Conservation (phyloP, 2,113 vertebrate genomes). For the Crotophaga sulcirostris region DNA sequence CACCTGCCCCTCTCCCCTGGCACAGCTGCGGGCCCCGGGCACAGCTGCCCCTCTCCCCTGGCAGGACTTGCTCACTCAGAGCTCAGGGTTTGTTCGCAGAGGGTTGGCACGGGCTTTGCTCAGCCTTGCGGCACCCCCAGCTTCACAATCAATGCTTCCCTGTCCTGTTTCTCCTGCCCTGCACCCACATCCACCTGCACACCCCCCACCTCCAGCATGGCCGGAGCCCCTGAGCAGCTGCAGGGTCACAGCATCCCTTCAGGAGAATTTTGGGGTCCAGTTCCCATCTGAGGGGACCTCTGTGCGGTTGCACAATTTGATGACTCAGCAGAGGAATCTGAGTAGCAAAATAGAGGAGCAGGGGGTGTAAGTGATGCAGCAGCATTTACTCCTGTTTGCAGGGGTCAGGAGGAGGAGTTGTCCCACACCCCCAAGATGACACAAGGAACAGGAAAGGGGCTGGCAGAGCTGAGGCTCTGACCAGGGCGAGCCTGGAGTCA, state of each 20-base stretch:
- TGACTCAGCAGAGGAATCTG: rapidly evolving
- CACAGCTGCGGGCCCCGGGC: no score
- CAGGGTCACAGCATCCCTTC: not conserved
- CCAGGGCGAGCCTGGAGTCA: rapidly evolving
- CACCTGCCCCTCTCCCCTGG: no score
- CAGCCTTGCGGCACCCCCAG: rapidly evolving
- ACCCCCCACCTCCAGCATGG: rapidly evolving
- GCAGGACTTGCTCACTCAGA: no score
- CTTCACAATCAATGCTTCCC: no score
- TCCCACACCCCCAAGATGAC: not conserved
- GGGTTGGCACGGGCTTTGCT: no score
- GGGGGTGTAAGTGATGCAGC: rapidly evolving
- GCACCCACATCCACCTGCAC: rapidly evolving
- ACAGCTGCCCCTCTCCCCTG: no score
- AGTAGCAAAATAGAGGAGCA: no score
- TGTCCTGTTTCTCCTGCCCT: not conserved
- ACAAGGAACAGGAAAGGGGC: not conserved
- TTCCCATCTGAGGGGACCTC: rapidly evolving
- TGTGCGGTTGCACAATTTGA: rapidly evolving
- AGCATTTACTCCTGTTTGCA: not conserved
- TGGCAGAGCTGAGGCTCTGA: not conserved
- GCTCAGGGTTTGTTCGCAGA: no score
- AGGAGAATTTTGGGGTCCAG: no score
- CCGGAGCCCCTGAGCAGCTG: not conserved
- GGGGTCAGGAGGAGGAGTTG: not conserved